Evolutionary conservation across 2,113 vertebrate genomes (phyloP).

Genomic region (Oxygymnocypris stewartii): DNA sequence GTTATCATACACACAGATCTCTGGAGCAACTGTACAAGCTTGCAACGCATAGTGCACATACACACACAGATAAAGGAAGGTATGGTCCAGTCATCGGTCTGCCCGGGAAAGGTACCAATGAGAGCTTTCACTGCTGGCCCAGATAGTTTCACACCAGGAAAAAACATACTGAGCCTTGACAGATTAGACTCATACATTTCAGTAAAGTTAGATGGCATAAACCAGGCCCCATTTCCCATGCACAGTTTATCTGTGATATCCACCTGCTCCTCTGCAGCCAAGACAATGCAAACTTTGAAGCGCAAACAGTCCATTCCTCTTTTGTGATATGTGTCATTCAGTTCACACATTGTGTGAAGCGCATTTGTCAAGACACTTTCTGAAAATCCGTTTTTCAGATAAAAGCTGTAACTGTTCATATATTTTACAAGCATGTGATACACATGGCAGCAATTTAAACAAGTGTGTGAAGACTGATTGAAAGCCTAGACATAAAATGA

Average conservation of each 20-base stretch:
- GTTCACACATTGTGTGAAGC: slow-evolving; percentile 42
- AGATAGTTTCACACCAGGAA: slow-evolving; percentile 62
- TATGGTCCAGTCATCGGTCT: slow-evolving; percentile 61
- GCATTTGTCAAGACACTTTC: slow-evolving; percentile 68
- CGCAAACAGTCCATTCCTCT: slow-evolving; percentile 37
- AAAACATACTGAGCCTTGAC: slow-evolving; percentile 61
- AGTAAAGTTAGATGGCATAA: slow-evolving; percentile 57
- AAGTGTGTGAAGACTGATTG: slow-evolving; percentile 67
- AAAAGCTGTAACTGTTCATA: slow-evolving; percentile 68
- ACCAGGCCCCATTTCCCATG: slow-evolving; percentile 66
- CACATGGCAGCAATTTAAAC: slow-evolving; percentile 64
- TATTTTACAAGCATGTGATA: slow-evolving; percentile 69
- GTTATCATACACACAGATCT: slow-evolving; percentile 55
- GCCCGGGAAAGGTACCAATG: slow-evolving; percentile 59
- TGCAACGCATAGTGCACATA: slow-evolving; percentile 50
- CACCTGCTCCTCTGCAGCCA: slow-evolving; percentile 44
- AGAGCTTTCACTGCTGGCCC: slow-evolving; percentile 55
- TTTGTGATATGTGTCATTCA: slow-evolving; percentile 29
- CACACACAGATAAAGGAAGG: slow-evolving; percentile 48
- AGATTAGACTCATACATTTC: slow-evolving; percentile 29
- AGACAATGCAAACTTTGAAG: slow-evolving; percentile 26
- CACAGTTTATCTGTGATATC: slow-evolving; percentile 67
- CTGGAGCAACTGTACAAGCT: slow-evolving; percentile 34
- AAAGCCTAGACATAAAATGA: slow-evolving; percentile 61
- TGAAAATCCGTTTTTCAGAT: slow-evolving; percentile 65